phyloP scores from a whole-genome alignment of 1,140 invertebrate species.

The Cheumatopsyche charites region DNA sequence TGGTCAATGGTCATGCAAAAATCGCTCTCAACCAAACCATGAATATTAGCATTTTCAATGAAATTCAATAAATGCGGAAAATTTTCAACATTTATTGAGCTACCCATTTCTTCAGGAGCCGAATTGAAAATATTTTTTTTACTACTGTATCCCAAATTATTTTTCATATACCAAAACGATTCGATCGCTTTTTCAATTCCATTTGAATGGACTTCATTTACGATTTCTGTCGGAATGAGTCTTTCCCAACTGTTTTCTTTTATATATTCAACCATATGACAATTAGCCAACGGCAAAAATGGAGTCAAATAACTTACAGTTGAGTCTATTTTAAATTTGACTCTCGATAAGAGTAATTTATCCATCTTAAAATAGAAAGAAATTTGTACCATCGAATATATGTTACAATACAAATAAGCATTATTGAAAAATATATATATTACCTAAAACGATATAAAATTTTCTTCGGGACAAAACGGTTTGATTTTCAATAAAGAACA shows the following conservation, averaged over 20 bases:
- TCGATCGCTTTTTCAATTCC: conserved; percentile 54
- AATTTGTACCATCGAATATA: neutral
- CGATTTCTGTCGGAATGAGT: conserved; percentile 63
- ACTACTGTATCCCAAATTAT: conserved; percentile 46
- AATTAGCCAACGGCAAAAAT: conserved; percentile 69
- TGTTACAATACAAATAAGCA: neutral
- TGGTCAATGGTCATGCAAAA: conserved; percentile 55
- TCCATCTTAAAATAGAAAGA: conserved; percentile 42
- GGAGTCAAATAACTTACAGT: conserved; percentile 65
- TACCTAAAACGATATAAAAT: conserved; percentile 60
- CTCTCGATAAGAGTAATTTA: conserved; percentile 48
- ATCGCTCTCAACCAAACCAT: conserved; percentile 55
- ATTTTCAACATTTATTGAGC: neutral
- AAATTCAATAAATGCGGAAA: conserved; percentile 51
- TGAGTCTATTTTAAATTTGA: conserved; percentile 61
- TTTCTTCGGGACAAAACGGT: conserved; percentile 59
- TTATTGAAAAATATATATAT: conserved; percentile 16
- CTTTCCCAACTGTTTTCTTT: conserved; percentile 71
- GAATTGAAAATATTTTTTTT: conserved; percentile 24
- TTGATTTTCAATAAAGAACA: conserved; percentile 70
- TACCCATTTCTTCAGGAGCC: neutral
- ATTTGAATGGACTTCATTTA: conserved; percentile 59
- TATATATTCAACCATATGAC: conserved; percentile 83
- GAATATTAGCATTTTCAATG: conserved; percentile 50
- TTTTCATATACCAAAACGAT: conserved; percentile 54